Conservation (phyloP, 2,113 vertebrate species). For the Hyla sarda region DNA sequence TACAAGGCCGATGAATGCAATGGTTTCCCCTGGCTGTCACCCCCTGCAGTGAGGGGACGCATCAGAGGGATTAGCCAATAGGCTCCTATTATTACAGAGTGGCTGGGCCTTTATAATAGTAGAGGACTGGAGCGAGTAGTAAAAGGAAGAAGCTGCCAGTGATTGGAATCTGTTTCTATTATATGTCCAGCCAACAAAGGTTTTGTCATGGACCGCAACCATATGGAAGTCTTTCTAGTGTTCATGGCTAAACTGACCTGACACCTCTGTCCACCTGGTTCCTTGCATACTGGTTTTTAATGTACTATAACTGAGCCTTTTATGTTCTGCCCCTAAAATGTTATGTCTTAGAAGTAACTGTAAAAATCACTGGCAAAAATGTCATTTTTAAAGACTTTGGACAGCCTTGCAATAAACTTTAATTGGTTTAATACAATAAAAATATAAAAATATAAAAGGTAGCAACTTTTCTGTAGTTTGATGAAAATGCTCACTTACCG, state of each 20-base stretch:
- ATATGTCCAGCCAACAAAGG: conserved; percentile 10
- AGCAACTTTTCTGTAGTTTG: no score
- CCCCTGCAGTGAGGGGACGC: conserved; percentile 50
- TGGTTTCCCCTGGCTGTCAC: neutral
- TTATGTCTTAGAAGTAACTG: neutral
- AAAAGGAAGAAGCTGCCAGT: conserved; percentile 25
- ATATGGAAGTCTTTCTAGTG: conserved; percentile 24
- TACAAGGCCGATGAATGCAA: conserved; percentile 6
- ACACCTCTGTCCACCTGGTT: conserved; percentile 28
- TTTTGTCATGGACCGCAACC: neutral
- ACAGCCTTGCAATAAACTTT: neutral
- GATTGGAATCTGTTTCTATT: conserved; percentile 17
- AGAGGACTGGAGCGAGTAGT: neutral
- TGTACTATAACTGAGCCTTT: neutral
- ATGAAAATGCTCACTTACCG: no score
- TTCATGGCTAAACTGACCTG: conserved; percentile 10
- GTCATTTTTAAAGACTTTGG: neutral
- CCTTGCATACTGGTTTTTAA: neutral
- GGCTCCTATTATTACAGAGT: conserved; percentile 20
- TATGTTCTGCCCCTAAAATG: neutral
- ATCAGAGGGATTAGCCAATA: conserved; percentile 32
- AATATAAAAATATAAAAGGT: no score
- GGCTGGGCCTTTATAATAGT: conserved; percentile 7
- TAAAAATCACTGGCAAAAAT: neutral
- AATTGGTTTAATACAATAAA: no score